Percentiles rank a stretch among this genome's conserved stretches.
phyloP scores from a whole-genome alignment of 1,140 invertebrate genomes.

The Olivierus martensii region DNA sequence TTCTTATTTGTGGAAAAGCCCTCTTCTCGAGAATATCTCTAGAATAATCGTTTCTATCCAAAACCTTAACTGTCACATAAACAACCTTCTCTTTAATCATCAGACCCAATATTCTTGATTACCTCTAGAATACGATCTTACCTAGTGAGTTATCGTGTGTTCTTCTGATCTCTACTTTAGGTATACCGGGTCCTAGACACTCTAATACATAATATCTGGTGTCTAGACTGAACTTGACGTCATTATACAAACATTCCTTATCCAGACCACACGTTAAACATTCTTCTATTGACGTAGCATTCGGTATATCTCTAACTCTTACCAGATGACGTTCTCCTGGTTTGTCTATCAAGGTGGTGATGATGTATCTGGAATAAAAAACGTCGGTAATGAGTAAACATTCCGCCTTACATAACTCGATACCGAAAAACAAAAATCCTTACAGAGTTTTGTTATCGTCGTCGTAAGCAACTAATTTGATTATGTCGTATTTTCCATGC shows the following conservation, averaged over 20 bases:
- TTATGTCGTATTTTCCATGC: slow-evolving; percentile 58
- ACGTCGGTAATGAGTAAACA: no score
- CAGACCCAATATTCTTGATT: no score
- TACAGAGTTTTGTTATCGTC: slow-evolving; percentile 46
- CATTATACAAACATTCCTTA: slow-evolving; percentile 27
- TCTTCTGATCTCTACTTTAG: slow-evolving; percentile 14
- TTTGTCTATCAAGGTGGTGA: slow-evolving; percentile 59
- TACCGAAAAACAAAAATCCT: slow-evolving; percentile 26
- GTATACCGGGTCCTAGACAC: slow-evolving; percentile 19
- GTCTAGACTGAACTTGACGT: slow-evolving; percentile 47
- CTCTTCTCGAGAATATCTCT: slow-evolving; percentile 30
- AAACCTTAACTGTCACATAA: neutral
- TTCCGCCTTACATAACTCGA: no score
- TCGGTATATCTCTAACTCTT: slow-evolving; percentile 45
- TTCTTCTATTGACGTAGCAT: slow-evolving; percentile 36
- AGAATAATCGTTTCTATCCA: neutral
- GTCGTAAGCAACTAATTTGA: slow-evolving; percentile 63
- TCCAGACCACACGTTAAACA: slow-evolving; percentile 43
- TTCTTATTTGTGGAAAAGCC: slow-evolving; percentile 60
- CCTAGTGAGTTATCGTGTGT: slow-evolving; percentile 13
- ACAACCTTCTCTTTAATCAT: no score
- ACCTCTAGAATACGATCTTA: neutral
- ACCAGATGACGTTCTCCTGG: slow-evolving; percentile 74
- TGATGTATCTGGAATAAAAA: slow-evolving; percentile 53
- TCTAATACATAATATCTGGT: slow-evolving; percentile 46